Evolutionary conservation across 2,797 vertebrate genomes (phyloP).

Genomic region (Limnodromus scolopaceus): DNA sequence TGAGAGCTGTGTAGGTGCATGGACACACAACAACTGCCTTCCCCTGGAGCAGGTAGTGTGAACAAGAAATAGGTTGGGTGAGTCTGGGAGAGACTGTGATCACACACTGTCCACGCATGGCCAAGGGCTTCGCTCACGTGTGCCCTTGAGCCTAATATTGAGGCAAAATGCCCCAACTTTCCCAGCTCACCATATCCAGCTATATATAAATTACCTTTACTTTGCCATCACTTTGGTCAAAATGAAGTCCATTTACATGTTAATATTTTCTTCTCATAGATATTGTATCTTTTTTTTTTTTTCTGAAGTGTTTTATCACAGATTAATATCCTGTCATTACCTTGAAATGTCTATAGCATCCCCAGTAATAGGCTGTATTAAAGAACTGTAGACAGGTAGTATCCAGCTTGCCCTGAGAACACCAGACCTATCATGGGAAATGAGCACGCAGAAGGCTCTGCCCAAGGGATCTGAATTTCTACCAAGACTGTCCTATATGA

Average conservation of each 20-base stretch:
- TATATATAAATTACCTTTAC: not conserved
- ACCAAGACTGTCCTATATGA: too few relatives aligned
- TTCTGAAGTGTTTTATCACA: not conserved
- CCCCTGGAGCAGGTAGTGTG: not conserved
- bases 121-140: not conserved
- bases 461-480: not conserved
- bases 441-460: not conserved
- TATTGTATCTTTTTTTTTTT: not conserved
- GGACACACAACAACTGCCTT: not conserved
- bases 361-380: not conserved
- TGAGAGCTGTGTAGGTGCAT: not conserved
- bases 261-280: not conserved
- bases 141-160: not conserved
- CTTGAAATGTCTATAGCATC: not conserved
- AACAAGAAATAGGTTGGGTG: not conserved
- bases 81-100: not conserved
- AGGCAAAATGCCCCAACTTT: not conserved
- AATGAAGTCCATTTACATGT: not conserved
- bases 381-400: not conserved
- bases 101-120: not conserved
- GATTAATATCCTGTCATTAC: not conserved
- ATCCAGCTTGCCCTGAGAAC: not conserved
- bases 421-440: not conserved
- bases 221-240: not conserved
- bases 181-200: not conserved